phyloP scores from a whole-genome alignment of 2,797 vertebrate genomes.

The Dallia pectoralis region DNA sequence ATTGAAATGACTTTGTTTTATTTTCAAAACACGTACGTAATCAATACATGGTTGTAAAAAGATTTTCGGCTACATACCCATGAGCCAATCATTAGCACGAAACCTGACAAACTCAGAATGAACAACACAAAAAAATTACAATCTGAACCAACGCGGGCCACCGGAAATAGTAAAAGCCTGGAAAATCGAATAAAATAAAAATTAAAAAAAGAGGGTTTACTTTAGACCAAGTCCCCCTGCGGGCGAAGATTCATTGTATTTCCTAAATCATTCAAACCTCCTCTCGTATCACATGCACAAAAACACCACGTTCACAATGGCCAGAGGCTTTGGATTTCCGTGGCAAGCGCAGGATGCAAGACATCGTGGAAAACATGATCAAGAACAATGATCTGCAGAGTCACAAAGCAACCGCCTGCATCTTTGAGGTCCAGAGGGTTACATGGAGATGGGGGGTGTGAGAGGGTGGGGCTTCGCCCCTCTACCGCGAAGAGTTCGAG shows the following conservation, averaged over 20 bases:
- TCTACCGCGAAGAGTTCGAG: constrained; percentile 95
- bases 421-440: too few relatives aligned
- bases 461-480: constrained; percentile 8
- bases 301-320: neutral
- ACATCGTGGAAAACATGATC: neutral
- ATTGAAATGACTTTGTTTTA: constrained; percentile 2
- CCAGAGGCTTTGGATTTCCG: neutral
- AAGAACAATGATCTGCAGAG: too few relatives aligned
- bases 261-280: neutral
- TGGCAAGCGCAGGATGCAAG: neutral
- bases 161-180: neutral
- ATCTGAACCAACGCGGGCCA: neutral
- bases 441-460: neutral
- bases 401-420: too few relatives aligned
- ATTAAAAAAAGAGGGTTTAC: neutral
- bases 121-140: neutral
- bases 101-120: neutral
- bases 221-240: neutral
- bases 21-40: constrained; percentile 25
- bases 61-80: constrained; percentile 10
- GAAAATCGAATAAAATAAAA: neutral
- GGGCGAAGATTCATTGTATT: neutral
- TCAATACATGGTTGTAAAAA: constrained; percentile 18
- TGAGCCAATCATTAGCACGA: constrained; percentile 20
- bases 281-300: too few relatives aligned